Conservation (phyloP, 2,113 vertebrate genomes). For the Prunella fulvescens region DNA sequence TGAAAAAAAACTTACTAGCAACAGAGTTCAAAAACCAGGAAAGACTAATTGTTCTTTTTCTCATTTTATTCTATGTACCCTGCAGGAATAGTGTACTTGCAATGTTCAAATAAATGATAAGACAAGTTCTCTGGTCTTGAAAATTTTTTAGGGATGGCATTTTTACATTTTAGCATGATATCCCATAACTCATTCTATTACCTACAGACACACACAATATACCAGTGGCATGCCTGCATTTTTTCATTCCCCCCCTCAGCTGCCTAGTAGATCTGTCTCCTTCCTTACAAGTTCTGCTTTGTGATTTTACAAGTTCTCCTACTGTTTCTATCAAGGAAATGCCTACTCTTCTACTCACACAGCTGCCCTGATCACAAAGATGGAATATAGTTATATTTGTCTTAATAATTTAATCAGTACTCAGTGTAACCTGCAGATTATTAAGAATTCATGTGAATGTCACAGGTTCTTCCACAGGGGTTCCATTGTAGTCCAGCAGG, state of each 20-base stretch:
- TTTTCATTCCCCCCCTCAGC: neutral
- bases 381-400: neutral
- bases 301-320: neutral
- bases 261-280: neutral
- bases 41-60: neutral
- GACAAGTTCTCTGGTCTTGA: neutral
- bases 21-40: neutral
- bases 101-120: neutral
- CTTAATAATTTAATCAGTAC: constrained; percentile 12
- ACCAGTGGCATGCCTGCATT: neutral
- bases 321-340: neutral
- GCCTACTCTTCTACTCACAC: neutral
- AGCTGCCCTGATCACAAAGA: neutral
- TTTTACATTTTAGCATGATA: neutral
- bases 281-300: neutral
- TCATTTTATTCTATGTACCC: neutral
- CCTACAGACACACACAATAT: neutral
- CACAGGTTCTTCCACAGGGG: neutral
- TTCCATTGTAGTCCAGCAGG: neutral
- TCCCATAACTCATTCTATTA: neutral
- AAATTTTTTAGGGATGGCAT: neutral
- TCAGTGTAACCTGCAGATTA: neutral
- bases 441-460: neutral
- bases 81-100: neutral
- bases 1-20: neutral